Conservation (phyloP, 2,113 vertebrate species). For the Pluvialis apricaria region DNA sequence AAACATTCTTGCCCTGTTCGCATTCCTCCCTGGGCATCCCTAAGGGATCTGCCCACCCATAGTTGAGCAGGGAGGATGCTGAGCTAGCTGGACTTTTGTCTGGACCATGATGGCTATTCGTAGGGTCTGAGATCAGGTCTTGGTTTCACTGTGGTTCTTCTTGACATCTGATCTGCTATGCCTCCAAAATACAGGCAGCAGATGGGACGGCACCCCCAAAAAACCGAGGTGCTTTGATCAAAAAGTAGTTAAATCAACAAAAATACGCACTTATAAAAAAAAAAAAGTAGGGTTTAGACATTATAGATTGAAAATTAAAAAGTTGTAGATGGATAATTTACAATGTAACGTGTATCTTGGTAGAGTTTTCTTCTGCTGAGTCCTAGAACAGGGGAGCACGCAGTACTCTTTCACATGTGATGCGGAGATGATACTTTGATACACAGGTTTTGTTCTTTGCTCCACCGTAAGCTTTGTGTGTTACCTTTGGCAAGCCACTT, state of each 20-base stretch:
- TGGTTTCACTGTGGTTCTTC: not conserved
- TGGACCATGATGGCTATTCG: rapidly evolving
- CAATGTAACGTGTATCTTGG: not conserved
- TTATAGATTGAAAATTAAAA: not conserved
- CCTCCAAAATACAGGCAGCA: not conserved
- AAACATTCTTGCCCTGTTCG: not conserved
- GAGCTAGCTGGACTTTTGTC: not conserved
- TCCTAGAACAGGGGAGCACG: not conserved
- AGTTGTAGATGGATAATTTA: not conserved
- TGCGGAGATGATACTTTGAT: not conserved
- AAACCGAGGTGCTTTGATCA: not conserved
- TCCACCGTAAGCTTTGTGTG: not conserved
- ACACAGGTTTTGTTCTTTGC: not conserved
- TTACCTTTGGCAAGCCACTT: not conserved
- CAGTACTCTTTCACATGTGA: not conserved
- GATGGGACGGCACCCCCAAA: not conserved
- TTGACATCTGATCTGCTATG: not conserved
- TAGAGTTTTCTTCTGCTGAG: not conserved
- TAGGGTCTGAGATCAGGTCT: not conserved
- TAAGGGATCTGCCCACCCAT: not conserved
- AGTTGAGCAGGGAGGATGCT: not conserved
- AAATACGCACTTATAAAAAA: not conserved
- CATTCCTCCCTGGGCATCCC: not conserved
- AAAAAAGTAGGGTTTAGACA: not conserved
- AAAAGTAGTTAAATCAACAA: not conserved